Evolutionary conservation across 35 echinoderm and acorn worm species (phyloP).

Genomic region (Amphiura filiformis): DNA sequence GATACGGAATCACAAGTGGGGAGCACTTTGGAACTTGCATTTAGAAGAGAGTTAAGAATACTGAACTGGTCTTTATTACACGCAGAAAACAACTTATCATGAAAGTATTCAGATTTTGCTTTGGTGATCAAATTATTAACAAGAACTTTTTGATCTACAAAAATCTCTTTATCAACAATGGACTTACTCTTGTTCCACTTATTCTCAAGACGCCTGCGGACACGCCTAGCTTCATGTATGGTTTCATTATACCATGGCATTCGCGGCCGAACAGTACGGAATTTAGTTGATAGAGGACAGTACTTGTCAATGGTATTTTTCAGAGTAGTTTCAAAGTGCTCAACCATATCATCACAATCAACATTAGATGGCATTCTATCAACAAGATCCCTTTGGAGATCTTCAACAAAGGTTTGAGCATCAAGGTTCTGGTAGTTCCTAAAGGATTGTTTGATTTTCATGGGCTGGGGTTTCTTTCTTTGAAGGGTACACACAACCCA

Average conservation of each 20-base stretch:
- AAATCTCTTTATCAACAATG: background rate
- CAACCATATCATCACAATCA: background rate
- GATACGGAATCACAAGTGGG: background rate
- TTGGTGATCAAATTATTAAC: background rate
- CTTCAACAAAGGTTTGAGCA: background rate
- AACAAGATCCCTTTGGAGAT: background rate
- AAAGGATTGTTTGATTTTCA: background rate
- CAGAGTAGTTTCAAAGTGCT: background rate
- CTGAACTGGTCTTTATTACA: background rate
- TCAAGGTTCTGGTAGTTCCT: slow-evolving; percentile 7
- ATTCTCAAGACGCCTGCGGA: background rate
- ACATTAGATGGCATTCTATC: background rate
- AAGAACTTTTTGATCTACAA: background rate
- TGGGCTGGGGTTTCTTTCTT: slow-evolving; percentile 6
- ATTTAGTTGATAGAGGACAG: background rate
- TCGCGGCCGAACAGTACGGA: background rate
- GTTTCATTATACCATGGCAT: background rate
- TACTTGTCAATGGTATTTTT: background rate
- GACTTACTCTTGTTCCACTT: background rate
- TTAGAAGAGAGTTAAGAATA: background rate
- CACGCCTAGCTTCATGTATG: background rate
- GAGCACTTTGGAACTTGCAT: background rate
- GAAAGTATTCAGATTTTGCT: background rate
- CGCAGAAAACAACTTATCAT: background rate
- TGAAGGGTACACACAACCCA: background rate